These are phyloP conservation scores for Mycalesis mineus DNA, from an alignment of 2,888 invertebrate species.

Conservation along the genomic window DNA sequence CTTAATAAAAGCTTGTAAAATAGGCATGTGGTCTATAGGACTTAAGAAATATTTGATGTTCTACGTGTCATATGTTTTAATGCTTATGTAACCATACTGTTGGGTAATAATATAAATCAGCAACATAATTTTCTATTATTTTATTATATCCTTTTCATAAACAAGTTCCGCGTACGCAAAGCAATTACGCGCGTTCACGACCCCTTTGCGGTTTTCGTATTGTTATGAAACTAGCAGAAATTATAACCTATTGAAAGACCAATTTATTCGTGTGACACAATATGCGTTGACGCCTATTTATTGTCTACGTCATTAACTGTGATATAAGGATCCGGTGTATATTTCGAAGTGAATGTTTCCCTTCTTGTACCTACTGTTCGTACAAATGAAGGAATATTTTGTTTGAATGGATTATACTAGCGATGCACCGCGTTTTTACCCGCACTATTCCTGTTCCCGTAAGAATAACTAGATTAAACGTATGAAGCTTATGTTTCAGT, in stretches of 20 bases:
- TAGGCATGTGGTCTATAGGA: no score
- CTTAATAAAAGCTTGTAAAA: no score
- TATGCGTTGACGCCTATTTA: conserved; percentile 17
- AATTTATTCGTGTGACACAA: conserved; percentile 19
- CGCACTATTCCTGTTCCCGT: no score
- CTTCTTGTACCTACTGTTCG: no score
- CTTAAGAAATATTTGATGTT: background rate
- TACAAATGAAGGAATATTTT: no score
- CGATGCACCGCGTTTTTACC: no score
- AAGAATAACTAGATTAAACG: no score
- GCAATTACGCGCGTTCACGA: conserved; percentile 21
- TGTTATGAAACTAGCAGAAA: conserved; percentile 21
- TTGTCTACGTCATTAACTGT: background rate
- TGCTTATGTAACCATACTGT: background rate
- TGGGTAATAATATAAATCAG: background rate
- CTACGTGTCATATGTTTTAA: background rate
- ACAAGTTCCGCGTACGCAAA: conserved; percentile 15
- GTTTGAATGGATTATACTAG: no score
- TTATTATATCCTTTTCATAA: conserved; percentile 13
- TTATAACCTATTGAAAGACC: conserved; percentile 6
- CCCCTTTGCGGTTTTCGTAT: conserved; percentile 16
- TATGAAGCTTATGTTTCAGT: no score
- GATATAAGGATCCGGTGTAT: background rate
- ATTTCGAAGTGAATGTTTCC: background rate
- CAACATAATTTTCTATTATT: conserved; percentile 7